These are phyloP conservation scores for Catostylus mosaicus DNA, from an alignment of 30 jellyfish, hydroid and myxozoan species.

Conservation along the genomic window DNA sequence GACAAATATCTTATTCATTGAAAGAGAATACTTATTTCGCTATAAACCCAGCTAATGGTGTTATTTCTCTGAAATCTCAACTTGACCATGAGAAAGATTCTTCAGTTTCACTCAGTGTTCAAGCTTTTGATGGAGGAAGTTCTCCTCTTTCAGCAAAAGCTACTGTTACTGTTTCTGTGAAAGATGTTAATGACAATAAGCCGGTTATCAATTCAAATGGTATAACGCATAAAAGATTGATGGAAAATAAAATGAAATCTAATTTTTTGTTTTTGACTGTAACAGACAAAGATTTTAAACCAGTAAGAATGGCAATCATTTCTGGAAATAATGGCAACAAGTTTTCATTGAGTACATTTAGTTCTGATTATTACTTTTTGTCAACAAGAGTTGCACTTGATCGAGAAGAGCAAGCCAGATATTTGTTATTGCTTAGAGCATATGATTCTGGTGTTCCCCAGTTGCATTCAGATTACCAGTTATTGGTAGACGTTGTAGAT, in stretches of 20 bases:
- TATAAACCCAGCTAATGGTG: conserved; percentile 58
- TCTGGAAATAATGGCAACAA: conserved; percentile 34
- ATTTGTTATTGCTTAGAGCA: conserved; percentile 42
- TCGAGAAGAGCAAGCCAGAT: conserved; percentile 53
- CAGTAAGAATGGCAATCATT: conserved; percentile 21
- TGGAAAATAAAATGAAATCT: conserved; percentile 29
- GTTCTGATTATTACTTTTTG: conserved; percentile 9
- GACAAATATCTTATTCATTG: conserved; percentile 51
- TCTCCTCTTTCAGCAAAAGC: conserved; percentile 75
- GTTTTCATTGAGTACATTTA: conserved; percentile 1
- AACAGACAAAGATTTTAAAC: conserved; percentile 61
- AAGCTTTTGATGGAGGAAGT: conserved; percentile 83
- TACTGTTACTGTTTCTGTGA: conserved; percentile 64
- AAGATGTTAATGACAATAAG: conserved; percentile 77
- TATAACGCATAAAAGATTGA: neutral
- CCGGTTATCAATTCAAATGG: conserved; percentile 35
- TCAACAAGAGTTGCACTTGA: conserved; percentile 43
- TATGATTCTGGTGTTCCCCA: conserved; percentile 77
- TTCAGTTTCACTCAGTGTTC: conserved; percentile 40
- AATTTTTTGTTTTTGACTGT: conserved; percentile 21
- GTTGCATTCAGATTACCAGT: conserved; percentile 22
- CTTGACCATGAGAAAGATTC: conserved; percentile 59
- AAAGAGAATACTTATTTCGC: conserved; percentile 14
- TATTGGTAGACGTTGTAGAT: conserved; percentile 48
- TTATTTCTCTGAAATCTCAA: conserved; percentile 30